These are phyloP conservation scores for Pseudochirops corinnae DNA, from an alignment of 2,797 vertebrate genomes.

Conservation along the genomic window DNA sequence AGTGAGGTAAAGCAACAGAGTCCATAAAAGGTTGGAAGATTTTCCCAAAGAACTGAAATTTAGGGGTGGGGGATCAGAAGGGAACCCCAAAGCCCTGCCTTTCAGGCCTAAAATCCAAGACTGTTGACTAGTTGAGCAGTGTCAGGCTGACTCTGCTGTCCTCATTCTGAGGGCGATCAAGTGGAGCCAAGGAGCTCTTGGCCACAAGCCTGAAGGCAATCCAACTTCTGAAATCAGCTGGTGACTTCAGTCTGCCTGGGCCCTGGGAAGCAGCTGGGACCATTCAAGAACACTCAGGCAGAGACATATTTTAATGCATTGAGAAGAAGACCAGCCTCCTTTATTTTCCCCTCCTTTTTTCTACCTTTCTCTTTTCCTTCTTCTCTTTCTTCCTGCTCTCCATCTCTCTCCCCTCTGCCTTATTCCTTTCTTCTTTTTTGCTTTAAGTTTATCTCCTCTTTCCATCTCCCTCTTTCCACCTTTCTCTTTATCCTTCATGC, in stretches of 20 bases:
- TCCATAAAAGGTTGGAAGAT: neutral
- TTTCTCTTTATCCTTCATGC: neutral
- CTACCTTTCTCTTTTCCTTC: neutral
- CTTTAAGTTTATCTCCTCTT: neutral
- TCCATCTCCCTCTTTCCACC: neutral
- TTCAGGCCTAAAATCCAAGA: neutral
- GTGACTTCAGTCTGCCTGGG: neutral
- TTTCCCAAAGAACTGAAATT: constrained; percentile 16
- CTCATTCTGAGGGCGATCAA: neutral
- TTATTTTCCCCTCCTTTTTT: neutral
- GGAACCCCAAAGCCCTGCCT: neutral
- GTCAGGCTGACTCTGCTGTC: neutral
- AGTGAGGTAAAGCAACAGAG: neutral
- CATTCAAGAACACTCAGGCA: neutral
- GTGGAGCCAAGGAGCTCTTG: neutral
- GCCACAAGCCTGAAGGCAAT: neutral
- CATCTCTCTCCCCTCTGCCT: neutral
- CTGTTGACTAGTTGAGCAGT: neutral
- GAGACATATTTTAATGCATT: neutral
- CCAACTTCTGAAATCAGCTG: constrained; percentile 7
- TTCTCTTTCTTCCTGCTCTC: neutral
- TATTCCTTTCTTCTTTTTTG: neutral
- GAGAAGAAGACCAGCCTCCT: neutral
- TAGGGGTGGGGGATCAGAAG: neutral
- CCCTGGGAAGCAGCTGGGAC: neutral